These are phyloP conservation scores for Trochalopteron elliotii DNA, from an alignment of 2,113 vertebrate species.

Conservation along the genomic window DNA sequence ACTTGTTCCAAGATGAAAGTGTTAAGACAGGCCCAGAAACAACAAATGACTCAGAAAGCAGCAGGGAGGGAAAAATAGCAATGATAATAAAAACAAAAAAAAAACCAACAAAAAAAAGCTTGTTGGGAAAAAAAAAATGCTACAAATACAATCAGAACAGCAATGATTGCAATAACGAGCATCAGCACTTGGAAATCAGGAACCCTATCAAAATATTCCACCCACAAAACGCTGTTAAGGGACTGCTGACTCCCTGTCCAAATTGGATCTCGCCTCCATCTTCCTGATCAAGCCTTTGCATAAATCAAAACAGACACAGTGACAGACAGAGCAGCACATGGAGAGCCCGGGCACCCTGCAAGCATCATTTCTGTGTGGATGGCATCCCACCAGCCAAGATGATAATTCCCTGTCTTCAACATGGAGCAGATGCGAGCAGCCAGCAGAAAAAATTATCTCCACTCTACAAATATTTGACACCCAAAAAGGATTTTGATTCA, in stretches of 20 bases:
- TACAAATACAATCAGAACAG: constrained; percentile 2
- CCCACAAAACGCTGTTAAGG: constrained; percentile 31
- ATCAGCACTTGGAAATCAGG: constrained; percentile 12
- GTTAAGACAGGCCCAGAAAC: not conserved
- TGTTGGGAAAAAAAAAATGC: not conserved
- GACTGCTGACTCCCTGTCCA: constrained; percentile 40
- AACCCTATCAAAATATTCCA: constrained; percentile 48
- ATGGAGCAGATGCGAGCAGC: constrained; percentile 33
- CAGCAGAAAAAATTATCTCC: not conserved
- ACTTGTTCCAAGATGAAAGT: not conserved
- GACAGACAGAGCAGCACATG: constrained; percentile 48
- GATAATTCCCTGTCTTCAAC: not conserved
- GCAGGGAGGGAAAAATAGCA: not conserved
- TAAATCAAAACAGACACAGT: constrained; percentile 43
- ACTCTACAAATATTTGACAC: constrained; percentile 39
- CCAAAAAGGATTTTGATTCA: constrained; percentile 27
- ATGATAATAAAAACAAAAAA: not conserved
- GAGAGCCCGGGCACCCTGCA: not conserved
- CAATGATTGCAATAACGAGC: constrained; percentile 2
- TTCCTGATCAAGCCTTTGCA: constrained; percentile 40
- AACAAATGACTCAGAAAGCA: not conserved
- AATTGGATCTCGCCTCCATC: constrained; percentile 43
- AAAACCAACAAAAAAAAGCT: not conserved
- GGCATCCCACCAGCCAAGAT: not conserved
- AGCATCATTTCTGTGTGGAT: not conserved